phyloP scores from a whole-genome alignment of 1,140 invertebrate genomes.

The Solenopsis fugax region DNA sequence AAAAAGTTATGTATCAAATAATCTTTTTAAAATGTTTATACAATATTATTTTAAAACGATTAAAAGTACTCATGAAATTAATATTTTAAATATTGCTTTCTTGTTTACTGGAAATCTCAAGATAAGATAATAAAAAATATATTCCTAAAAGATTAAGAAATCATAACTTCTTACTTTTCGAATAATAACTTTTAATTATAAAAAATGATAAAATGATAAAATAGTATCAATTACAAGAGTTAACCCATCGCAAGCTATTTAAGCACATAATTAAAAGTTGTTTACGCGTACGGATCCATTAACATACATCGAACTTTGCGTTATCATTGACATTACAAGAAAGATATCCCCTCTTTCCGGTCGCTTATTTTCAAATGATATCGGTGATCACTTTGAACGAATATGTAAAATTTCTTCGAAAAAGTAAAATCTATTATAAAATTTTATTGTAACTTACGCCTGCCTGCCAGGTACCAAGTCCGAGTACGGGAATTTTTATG shows the following conservation, averaged over 20 bases:
- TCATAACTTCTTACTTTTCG: background rate
- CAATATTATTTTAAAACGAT: no score
- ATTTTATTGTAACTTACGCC: constrained; percentile 63
- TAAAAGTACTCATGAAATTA: no score
- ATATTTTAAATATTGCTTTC: no score
- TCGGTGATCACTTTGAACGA: background rate
- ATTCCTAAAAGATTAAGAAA: background rate
- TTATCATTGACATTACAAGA: background rate
- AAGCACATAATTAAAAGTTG: background rate
- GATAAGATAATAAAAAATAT: constrained; percentile 5
- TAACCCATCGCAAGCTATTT: background rate
- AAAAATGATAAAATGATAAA: background rate
- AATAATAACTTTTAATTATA: background rate
- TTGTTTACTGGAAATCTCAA: no score
- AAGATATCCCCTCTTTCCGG: background rate
- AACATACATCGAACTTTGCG: background rate
- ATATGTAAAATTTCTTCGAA: background rate
- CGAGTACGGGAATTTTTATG: constrained; percentile 89
- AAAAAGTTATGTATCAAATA: no score
- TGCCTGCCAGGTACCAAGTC: constrained; percentile 91
- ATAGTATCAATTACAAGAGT: background rate
- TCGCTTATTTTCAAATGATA: background rate
- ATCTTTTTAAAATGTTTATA: no score
- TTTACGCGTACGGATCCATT: background rate
- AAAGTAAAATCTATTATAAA: background rate